A percentile compares a stretch with the other conserved stretches of the same genome.
phyloP scores from a whole-genome alignment of 2,888 invertebrate species.

The Leucophora obtusa region DNA sequence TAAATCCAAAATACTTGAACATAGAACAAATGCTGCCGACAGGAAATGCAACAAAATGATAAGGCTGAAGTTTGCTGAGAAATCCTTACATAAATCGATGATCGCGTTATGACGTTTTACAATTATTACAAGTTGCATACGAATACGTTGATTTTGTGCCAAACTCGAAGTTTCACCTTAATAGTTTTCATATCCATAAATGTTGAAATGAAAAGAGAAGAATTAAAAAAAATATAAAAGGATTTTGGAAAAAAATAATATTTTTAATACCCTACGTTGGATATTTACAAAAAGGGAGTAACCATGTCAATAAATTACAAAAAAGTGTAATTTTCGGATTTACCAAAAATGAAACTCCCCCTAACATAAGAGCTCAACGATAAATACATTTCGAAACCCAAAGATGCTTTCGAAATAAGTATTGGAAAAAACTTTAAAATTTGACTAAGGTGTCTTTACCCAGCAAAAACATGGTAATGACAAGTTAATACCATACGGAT shows the following conservation, averaged over 20 bases:
- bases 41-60: constrained; percentile 77
- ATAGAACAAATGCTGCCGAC: constrained; percentile 75
- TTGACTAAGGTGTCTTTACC: too few species aligned
- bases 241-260: neutral
- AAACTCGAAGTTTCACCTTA: constrained; percentile 61
- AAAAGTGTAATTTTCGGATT: too few species aligned
- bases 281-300: too few species aligned
- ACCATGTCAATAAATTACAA: too few species aligned
- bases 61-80: constrained; percentile 71
- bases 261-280: neutral
- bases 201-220: neutral
- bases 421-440: too few species aligned
- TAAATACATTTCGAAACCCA: too few species aligned
- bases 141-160: constrained; percentile 69
- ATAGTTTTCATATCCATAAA: neutral
- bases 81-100: constrained; percentile 75
- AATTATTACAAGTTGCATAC: constrained; percentile 67
- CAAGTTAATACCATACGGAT: too few species aligned
- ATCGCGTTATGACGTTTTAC: constrained; percentile 74
- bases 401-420: too few species aligned
- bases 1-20: constrained; percentile 75
- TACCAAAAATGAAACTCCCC: too few species aligned
- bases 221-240: neutral
- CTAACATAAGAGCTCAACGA: too few species aligned
- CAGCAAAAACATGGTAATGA: too few species aligned